Conservation (phyloP, 2,797 vertebrate genomes). For the Orestias chungarensis region DNA sequence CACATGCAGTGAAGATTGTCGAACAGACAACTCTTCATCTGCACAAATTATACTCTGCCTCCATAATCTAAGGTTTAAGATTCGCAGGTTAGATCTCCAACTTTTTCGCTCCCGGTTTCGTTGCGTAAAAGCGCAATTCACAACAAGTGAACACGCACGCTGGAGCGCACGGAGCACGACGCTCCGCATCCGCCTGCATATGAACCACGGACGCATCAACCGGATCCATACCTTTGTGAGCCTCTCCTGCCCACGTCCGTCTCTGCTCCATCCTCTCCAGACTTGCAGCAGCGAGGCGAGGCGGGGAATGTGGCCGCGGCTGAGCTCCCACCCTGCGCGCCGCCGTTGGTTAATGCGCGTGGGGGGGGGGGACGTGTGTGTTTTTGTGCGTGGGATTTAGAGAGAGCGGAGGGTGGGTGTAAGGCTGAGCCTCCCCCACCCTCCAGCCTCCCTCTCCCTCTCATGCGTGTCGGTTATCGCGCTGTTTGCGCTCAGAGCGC, state of each 20-base stretch:
- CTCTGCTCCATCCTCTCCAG: constrained; percentile 51
- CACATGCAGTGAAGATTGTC: constrained; percentile 54
- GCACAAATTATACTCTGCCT: constrained; percentile 68
- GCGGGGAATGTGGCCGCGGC: constrained; percentile 34
- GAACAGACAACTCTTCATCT: constrained; percentile 66
- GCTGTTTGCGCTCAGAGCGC: constrained; percentile 20
- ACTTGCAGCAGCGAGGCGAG: constrained; percentile 24
- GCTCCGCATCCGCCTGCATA: neutral
- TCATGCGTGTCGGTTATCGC: constrained; percentile 10
- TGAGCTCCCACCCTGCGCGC: constrained; percentile 42
- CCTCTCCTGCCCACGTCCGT: constrained; percentile 32
- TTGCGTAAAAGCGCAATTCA: constrained; percentile 16
- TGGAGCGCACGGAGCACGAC: neutral
- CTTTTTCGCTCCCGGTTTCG: constrained; percentile 7
- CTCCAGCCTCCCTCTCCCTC: constrained; percentile 30
- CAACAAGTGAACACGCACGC: constrained; percentile 6
- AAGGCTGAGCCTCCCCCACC: constrained; percentile 24
- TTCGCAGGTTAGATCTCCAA: constrained; percentile 47
- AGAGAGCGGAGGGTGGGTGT: constrained; percentile 24
- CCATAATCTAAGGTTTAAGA: constrained; percentile 66
- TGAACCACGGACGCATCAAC: constrained; percentile 17
- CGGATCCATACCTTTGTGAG: constrained; percentile 57
- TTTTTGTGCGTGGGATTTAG: neutral
- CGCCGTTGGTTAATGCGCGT: constrained; percentile 44
- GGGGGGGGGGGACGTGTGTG: constrained; percentile 12